Conservation (phyloP, 2,888 invertebrate species). For the Nemotelus pantherinus region DNA sequence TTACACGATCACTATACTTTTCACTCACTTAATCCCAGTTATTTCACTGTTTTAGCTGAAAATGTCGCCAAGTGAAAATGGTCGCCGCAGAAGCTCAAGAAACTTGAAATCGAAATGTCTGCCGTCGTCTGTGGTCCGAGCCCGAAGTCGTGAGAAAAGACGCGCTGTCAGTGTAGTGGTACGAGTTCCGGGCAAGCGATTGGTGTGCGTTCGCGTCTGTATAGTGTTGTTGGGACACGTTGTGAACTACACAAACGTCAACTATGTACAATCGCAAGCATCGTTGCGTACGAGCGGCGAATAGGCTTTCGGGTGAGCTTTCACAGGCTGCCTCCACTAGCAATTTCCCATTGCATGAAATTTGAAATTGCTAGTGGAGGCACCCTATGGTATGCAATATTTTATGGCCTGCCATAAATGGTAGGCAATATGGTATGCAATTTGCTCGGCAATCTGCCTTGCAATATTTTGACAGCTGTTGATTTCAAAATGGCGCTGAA, state of each 20-base stretch:
- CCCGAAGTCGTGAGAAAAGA: not conserved
- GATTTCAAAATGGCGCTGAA: no score
- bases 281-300: no score
- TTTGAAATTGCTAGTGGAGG: no score
- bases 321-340: no score
- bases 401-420: no score
- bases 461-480: no score
- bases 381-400: no score
- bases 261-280: no score
- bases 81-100: slow-evolving; percentile 32
- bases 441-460: no score
- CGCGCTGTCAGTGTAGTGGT: not conserved
- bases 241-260: not conserved
- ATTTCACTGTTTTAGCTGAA: slow-evolving; percentile 27
- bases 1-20: slow-evolving; percentile 14
- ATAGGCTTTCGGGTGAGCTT: no score
- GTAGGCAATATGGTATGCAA: no score
- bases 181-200: slow-evolving; percentile 12
- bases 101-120: slow-evolving; percentile 43
- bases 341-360: no score
- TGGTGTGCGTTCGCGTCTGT: slow-evolving; percentile 6
- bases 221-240: not conserved
- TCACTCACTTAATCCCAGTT: not conserved
- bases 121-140: slow-evolving; percentile 7
- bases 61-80: slow-evolving; percentile 7